Conservation (phyloP, 2,113 vertebrate species). For the Anseranas semipalmata region DNA sequence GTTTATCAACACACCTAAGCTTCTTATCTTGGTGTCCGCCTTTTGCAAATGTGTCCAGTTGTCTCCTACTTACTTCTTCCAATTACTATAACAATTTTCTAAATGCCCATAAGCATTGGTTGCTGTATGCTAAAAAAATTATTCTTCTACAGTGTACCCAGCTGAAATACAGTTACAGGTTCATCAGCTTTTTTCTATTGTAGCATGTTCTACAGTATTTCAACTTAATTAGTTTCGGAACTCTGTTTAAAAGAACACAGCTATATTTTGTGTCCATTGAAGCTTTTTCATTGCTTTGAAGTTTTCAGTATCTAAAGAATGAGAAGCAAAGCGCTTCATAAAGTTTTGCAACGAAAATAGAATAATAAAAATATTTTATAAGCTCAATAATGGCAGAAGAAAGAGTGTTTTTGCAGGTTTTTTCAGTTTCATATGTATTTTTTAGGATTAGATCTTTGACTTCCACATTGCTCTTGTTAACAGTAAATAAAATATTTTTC, state of each 20-base stretch:
- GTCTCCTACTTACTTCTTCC: constrained; percentile 1
- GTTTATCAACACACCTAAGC: background rate
- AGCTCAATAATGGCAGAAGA: background rate
- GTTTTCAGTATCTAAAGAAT: background rate
- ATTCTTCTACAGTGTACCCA: background rate
- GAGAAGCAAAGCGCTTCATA: background rate
- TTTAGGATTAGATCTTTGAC: background rate
- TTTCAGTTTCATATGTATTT: background rate
- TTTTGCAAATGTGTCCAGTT: background rate
- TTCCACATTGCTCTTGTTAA: background rate
- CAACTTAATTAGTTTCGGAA: constrained; percentile 18
- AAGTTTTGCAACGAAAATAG: background rate
- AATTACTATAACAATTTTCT: constrained; percentile 17
- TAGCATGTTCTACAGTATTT: background rate
- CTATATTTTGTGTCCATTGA: background rate
- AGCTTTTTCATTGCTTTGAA: background rate
- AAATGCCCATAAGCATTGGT: background rate
- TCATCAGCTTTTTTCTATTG: background rate
- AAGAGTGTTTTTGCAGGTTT: background rate
- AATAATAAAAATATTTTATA: background rate
- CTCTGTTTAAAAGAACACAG: background rate
- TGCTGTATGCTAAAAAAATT: background rate
- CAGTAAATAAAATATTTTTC: background rate
- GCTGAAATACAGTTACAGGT: background rate
- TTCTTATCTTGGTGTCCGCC: background rate